These are phyloP conservation scores for Holothuria scabra DNA, from an alignment of 53 echinoderm and acorn worm genomes.

Conservation along the genomic window DNA sequence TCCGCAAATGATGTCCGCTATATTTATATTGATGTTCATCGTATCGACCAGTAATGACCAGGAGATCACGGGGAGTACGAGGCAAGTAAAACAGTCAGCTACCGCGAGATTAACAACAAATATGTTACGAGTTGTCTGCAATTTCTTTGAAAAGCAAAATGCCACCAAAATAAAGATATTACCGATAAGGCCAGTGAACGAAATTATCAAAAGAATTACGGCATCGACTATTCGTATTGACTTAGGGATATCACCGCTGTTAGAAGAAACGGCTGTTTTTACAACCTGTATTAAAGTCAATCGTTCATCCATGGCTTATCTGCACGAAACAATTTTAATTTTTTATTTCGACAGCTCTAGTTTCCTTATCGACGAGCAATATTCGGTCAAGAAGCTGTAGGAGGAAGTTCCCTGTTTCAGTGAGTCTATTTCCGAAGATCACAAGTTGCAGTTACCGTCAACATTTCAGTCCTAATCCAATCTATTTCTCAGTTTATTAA, in stretches of 20 bases:
- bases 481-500: no score
- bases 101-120: slow-evolving; percentile 29
- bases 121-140: slow-evolving; percentile 2
- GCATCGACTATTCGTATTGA: not conserved
- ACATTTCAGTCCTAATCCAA: no score
- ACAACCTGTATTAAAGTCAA: no score
- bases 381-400: no score
- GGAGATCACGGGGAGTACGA: slow-evolving; percentile 1
- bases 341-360: no score
- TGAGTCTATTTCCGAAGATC: no score
- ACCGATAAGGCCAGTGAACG: not conserved
- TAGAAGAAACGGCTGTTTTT: not conserved
- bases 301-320: no score
- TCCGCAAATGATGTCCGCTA: not conserved
- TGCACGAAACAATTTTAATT: no score
- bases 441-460: no score
- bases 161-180: slow-evolving; percentile 11
- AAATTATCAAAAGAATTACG: not conserved
- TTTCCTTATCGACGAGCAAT: no score
- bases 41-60: not conserved
- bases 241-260: not conserved
- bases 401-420: no score
- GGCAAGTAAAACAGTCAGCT: not conserved
- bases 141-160: not conserved
- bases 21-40: no score